Evolutionary conservation across 1,140 invertebrate genomes (phyloP).

Genomic region (Bombyx mandarina): DNA sequence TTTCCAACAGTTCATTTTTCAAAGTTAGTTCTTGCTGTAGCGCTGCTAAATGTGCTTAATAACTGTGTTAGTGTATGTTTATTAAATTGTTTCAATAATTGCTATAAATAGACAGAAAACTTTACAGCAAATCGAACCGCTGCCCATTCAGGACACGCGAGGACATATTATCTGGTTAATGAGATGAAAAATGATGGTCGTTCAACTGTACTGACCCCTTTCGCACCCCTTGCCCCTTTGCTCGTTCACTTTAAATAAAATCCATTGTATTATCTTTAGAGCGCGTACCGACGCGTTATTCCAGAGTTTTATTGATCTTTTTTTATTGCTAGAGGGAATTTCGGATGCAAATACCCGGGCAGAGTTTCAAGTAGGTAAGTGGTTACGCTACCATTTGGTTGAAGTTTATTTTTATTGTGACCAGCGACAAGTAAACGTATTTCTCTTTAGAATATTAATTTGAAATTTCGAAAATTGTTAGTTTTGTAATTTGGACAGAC

Average conservation of each 20-base stretch:
- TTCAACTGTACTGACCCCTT: slow-evolving; percentile 51
- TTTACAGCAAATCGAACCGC: slow-evolving; percentile 14
- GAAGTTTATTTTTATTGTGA: too few relatives aligned
- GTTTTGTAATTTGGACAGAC: too few relatives aligned
- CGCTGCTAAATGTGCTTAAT: too few relatives aligned
- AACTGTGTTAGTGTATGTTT: too few relatives aligned
- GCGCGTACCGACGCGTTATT: slow-evolving; percentile 12
- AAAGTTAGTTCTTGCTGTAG: too few relatives aligned
- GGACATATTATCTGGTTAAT: slow-evolving; percentile 34
- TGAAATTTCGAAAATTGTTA: too few relatives aligned
- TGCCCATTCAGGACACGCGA: slow-evolving; percentile 42
- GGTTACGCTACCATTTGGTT: too few relatives aligned
- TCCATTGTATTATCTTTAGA: slow-evolving; percentile 19
- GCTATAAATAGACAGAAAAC: too few relatives aligned
- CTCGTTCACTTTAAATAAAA: slow-evolving; percentile 39
- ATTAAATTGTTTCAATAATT: too few relatives aligned
- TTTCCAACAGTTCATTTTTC: too few relatives aligned
- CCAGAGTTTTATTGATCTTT: slow-evolving; percentile 12
- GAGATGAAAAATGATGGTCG: slow-evolving; percentile 58
- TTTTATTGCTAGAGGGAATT: slow-evolving; percentile 12
- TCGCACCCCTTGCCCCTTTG: slow-evolving; percentile 47
- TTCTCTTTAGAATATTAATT: too few relatives aligned
- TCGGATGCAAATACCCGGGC: slow-evolving; percentile 8
- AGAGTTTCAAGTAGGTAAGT: slow-evolving; percentile 3
- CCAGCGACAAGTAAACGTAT: too few relatives aligned